Base-by-base conservation (phyloP, 1,140 invertebrate species). In the Anagrus nilaparvatae region DNA sequence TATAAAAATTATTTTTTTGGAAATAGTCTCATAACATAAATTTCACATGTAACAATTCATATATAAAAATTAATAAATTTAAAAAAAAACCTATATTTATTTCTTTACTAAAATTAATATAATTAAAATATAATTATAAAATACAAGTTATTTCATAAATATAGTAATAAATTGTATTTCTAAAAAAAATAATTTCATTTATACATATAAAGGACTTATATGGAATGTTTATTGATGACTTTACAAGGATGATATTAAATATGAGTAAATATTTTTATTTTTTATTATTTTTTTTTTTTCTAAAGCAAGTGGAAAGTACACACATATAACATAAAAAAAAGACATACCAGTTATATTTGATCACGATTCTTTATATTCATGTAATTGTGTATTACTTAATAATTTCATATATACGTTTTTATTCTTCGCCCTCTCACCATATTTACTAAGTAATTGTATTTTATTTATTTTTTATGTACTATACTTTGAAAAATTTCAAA, bases 371-470 rank as follows among this genome's bases (percentile, higher is more conserved):
- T 28, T 7, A 5, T 18, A 9, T 3, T 8, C 24, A 20, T 12
- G 13, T 39, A 36, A 32, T 30, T 17, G 14, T 10, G 18, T 40
- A 43, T 47, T 43, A 47, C 36, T 47, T 44, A 47, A 47, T 13
- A 12, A 44, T 43, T 43, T 16, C 13, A 14, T 38, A 38, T 13
- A 10, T 31, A 12, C 35, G n/a, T 12, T 18, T 23, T 6, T 21
- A 25, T 37, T 37, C 36, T 24, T 14, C 20, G 20, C 34, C 41
- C 32, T 43, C 27, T 25, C 16, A 12, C 7, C 25, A 18, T 14
- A 37, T 17, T 37, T 19, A 21, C 14, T 18, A 33, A 12, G 23
- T 8, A 13, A 42, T 34, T 31, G 7, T 21, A 36, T 40, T 14
- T 4, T 19, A 30, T 36, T 40, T 13, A 35, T 34, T 35, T 40